These are phyloP conservation scores for Euura lappo DNA, from an alignment of 1,140 invertebrate species.

Conservation along the genomic window DNA sequence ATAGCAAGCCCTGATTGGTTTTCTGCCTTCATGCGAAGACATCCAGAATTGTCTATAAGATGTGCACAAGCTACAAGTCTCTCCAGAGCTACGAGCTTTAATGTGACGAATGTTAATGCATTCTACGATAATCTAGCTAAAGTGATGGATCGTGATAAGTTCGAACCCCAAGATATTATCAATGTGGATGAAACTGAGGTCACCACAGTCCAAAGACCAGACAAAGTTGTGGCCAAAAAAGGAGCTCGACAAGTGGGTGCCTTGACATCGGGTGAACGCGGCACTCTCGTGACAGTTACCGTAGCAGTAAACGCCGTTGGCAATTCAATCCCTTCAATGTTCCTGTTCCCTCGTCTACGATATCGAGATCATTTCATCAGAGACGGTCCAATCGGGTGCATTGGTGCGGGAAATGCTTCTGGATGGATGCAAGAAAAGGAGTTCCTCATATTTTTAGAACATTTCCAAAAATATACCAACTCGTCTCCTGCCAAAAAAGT, in stretches of 20 bases:
- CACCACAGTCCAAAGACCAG: conserved; percentile 45
- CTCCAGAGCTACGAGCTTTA: conserved; percentile 43
- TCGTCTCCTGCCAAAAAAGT: conserved; percentile 2
- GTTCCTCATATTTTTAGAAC: conserved; percentile 49
- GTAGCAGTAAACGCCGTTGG: conserved; percentile 44
- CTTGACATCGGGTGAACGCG: conserved; percentile 53
- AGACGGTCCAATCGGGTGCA: conserved; percentile 33
- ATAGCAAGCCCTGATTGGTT: conserved; percentile 51
- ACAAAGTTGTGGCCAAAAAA: conserved; percentile 44
- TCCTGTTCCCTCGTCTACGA: conserved; percentile 21
- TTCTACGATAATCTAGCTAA: conserved; percentile 45
- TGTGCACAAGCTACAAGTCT: conserved; percentile 47
- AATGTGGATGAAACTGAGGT: conserved; percentile 59
- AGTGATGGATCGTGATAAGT: conserved; percentile 42
- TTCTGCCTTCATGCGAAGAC: conserved; percentile 39
- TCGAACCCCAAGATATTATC: conserved; percentile 45
- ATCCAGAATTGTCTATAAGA: conserved; percentile 40
- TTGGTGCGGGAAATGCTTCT: conserved; percentile 26
- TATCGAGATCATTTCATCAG: conserved; percentile 44
- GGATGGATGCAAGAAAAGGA: conserved; percentile 32
- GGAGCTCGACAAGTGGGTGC: conserved; percentile 53
- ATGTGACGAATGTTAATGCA: conserved; percentile 44
- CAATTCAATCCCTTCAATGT: background rate
- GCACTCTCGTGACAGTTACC: conserved; percentile 50
- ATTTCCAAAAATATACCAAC: conserved; percentile 38